Conservation (phyloP, 2,797 vertebrate species). For the Mastacembelus armatus region DNA sequence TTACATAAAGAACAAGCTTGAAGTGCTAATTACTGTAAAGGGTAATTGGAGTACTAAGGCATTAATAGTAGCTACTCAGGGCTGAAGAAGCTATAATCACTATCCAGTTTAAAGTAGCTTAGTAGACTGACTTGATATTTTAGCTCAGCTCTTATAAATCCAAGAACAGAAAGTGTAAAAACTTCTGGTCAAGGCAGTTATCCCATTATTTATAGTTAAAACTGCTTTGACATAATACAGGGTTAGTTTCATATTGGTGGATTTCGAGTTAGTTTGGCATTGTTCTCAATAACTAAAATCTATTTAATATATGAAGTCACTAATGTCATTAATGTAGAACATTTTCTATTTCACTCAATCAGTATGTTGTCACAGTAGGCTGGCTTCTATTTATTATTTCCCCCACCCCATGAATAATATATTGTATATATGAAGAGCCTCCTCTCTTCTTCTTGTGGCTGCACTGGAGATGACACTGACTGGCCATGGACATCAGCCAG, state of each 20-base stretch:
- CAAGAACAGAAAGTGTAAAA: not conserved
- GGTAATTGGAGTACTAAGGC: not conserved
- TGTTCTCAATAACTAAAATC: no score
- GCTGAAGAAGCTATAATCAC: constrained; percentile 25
- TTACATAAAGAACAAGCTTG: not conserved
- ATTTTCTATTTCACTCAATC: no score
- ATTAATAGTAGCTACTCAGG: constrained; percentile 13
- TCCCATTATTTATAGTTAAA: no score
- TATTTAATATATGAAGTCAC: not conserved
- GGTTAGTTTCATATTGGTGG: no score
- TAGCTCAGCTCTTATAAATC: not conserved
- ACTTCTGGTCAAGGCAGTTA: not conserved
- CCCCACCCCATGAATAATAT: not conserved
- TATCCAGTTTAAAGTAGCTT: not conserved
- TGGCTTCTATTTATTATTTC: not conserved
- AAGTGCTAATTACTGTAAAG: not conserved
- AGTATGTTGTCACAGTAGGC: not conserved
- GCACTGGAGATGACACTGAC: constrained; percentile 6
- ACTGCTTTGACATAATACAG: no score
- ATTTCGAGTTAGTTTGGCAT: no score
- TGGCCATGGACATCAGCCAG: constrained; percentile 33
- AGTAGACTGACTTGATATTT: not conserved
- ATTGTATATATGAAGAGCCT: not conserved
- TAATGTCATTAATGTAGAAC: not conserved
- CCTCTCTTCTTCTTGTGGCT: not conserved